Percentiles rank a stretch among this genome's conserved stretches.
These are phyloP conservation scores for Mylabris sibirica DNA, from an alignment of 2,888 invertebrate species.

Conservation along the genomic window DNA sequence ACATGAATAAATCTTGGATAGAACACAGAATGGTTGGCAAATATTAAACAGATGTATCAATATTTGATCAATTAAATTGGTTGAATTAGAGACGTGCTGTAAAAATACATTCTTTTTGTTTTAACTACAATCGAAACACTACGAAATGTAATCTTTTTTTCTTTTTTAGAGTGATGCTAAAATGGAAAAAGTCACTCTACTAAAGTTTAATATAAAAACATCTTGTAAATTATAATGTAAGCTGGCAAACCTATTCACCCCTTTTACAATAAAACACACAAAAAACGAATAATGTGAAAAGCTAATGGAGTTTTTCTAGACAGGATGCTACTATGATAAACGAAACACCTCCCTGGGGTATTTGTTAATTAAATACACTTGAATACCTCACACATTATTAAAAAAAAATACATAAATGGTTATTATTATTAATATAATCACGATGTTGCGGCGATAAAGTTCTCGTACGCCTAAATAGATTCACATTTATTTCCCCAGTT, in stretches of 20 bases:
- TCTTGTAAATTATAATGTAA: conserved; percentile 7
- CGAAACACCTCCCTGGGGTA: not conserved
- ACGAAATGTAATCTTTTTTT: too few relatives aligned
- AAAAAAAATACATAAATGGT: not conserved
- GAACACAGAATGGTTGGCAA: not conserved
- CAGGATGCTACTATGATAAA: not conserved
- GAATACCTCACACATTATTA: not conserved
- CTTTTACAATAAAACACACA: not conserved
- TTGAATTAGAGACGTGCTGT: too few relatives aligned
- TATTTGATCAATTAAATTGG: too few relatives aligned
- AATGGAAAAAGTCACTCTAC: not conserved
- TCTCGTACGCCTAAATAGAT: conserved; percentile 18
- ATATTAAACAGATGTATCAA: not conserved
- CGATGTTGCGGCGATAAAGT: not conserved
- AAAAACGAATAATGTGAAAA: not conserved
- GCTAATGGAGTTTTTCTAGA: conserved; percentile 4
- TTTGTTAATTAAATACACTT: not conserved
- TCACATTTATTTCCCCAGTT: conserved; percentile 14
- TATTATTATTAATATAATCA: not conserved
- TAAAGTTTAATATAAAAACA: not conserved
- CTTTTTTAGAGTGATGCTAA: not conserved
- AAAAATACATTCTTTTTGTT: too few relatives aligned
- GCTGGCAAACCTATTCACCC: not conserved
- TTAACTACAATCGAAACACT: too few relatives aligned
- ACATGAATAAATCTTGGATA: not conserved